A percentile compares a stretch with the other conserved stretches of the same genome.
phyloP scores from a whole-genome alignment of 2,113 vertebrate species.

The Trematocara macrostoma region DNA sequence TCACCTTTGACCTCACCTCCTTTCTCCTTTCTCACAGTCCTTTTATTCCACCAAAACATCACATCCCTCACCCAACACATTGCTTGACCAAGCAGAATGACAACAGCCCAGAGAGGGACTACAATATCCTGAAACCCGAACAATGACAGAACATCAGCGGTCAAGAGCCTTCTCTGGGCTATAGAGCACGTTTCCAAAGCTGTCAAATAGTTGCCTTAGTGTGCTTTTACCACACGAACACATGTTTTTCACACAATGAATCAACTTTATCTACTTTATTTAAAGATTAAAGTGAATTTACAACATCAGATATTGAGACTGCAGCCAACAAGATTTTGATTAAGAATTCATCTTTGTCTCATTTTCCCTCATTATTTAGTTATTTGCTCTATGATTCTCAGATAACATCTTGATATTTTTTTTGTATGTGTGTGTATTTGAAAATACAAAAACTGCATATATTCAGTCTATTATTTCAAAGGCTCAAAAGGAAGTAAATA shows the following conservation, averaged over 20 bases:
- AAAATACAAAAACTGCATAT: not conserved
- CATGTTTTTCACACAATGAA: not conserved
- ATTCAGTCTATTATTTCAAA: not conserved
- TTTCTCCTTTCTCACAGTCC: not conserved
- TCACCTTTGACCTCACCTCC: not conserved
- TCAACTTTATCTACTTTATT: not conserved
- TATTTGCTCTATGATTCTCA: not conserved
- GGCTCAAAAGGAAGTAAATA: not conserved
- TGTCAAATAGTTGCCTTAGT: not conserved
- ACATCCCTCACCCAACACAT: not conserved
- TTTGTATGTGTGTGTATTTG: not conserved
- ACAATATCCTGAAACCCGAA: not conserved
- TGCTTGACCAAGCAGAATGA: not conserved
- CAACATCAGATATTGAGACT: not conserved
- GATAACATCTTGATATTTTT: not conserved
- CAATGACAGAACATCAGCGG: conserved; percentile 2
- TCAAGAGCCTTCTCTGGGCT: not conserved
- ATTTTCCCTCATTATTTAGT: not conserved
- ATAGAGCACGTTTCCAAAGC: not conserved
- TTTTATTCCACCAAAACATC: conserved; percentile 10
- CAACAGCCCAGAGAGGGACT: conserved; percentile 13
- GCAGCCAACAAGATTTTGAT: not conserved
- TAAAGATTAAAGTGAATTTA: not conserved
- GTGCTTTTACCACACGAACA: not conserved
- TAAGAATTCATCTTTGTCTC: not conserved